Evolutionary conservation across 2,113 vertebrate genomes (phyloP).

Genomic region (Addax nasomaculatus): DNA sequence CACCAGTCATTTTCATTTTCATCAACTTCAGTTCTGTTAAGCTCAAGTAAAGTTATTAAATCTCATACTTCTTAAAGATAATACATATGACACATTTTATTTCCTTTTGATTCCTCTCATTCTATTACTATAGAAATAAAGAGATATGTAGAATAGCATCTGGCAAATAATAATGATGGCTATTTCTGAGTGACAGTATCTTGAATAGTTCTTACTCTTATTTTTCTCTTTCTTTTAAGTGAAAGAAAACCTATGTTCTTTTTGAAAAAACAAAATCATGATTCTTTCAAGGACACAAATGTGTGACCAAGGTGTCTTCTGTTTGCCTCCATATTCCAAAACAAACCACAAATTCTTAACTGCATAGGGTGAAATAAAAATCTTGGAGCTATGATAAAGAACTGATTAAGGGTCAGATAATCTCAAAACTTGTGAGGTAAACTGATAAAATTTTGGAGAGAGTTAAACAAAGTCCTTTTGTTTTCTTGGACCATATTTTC

Average conservation of each 20-base stretch:
- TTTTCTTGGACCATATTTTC: constrained; percentile 22
- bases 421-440: not conserved
- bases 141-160: not conserved
- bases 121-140: not conserved
- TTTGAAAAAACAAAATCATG: not conserved
- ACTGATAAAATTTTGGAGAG: constrained; percentile 14
- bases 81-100: not conserved
- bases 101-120: not conserved
- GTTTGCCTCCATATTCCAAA: not conserved
- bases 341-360: not conserved
- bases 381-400: constrained; percentile 13
- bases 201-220: not conserved
- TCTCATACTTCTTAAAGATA: not conserved
- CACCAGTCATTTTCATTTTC: not conserved
- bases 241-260: not conserved
- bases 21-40: not conserved
- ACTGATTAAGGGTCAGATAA: not conserved
- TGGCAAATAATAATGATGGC: not conserved
- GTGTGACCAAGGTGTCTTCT: not conserved
- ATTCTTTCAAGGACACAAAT: constrained; percentile 10
- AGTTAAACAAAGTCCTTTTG: constrained; percentile 23
- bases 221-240: constrained; percentile 31
- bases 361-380: not conserved
- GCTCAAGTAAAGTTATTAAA: not conserved
- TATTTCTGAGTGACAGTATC: not conserved